Percentiles rank a stretch among this genome's conserved stretches.
These are phyloP conservation scores for Syrphus vitripennis DNA, from an alignment of 2,888 invertebrate genomes.

Conservation along the genomic window DNA sequence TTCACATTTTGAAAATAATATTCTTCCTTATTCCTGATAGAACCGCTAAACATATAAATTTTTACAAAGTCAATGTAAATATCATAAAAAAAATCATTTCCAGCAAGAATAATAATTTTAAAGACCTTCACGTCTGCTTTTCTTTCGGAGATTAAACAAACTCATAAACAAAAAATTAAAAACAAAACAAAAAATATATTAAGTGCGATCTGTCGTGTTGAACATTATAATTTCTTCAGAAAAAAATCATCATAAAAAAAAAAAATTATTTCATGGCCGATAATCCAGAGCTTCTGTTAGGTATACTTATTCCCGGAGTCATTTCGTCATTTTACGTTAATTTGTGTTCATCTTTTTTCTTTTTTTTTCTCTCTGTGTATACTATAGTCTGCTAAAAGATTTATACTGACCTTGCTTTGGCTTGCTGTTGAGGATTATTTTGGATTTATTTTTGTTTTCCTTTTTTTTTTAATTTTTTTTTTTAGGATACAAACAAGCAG, in stretches of 20 bases:
- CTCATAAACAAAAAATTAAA: background rate
- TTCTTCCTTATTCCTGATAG: background rate
- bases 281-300: background rate
- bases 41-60: no score
- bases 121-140: background rate
- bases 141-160: background rate
- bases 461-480: background rate
- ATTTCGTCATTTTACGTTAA: slow-evolving; percentile 14
- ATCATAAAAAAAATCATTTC: background rate
- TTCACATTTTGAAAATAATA: background rate
- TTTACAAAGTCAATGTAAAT: background rate
- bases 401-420: slow-evolving; percentile 54
- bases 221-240: slow-evolving; percentile 38
- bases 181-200: slow-evolving; percentile 14
- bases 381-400: slow-evolving; percentile 18
- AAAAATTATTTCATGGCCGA: slow-evolving; percentile 19
- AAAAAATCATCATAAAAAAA: slow-evolving; percentile 3
- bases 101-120: background rate
- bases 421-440: background rate
- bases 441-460: background rate
- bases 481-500: background rate
- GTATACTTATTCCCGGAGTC: background rate
- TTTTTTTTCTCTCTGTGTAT: background rate
- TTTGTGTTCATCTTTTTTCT: background rate
- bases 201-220: slow-evolving; percentile 51